These are phyloP conservation scores for Edolisoma coerulescens DNA, from an alignment of 2,113 vertebrate species.

Conservation along the genomic window DNA sequence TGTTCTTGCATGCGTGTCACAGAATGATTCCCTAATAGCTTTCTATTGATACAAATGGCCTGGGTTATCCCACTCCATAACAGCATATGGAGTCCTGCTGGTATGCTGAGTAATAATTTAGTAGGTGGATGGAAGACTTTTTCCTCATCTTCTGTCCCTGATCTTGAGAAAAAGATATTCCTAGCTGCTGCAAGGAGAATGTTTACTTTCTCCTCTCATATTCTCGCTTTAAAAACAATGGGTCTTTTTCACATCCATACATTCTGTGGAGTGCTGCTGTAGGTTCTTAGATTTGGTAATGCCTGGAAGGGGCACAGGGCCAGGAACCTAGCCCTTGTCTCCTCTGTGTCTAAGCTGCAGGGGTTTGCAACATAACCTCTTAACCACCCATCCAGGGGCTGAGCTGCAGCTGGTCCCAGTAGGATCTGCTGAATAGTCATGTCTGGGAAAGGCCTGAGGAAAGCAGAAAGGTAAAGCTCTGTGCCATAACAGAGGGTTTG, in stretches of 20 bases:
- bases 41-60: neutral
- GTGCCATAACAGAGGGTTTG: neutral
- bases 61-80: neutral
- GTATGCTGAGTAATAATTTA: neutral
- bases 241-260: neutral
- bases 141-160: neutral
- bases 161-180: neutral
- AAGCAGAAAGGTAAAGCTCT: neutral
- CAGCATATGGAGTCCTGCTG: neutral
- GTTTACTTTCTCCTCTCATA: neutral
- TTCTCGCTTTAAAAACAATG: neutral
- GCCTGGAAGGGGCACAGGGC: neutral
- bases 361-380: neutral
- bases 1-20: neutral
- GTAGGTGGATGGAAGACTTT: neutral
- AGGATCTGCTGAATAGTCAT: neutral
- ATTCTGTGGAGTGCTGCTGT: neutral
- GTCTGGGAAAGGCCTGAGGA: neutral
- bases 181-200: neutral
- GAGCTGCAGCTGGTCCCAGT: neutral
- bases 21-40: neutral
- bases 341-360: neutral
- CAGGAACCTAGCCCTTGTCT: neutral
- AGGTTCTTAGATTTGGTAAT: neutral
- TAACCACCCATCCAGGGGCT: fast-evolving